Evolutionary conservation across 2,888 invertebrate genomes (phyloP), one percentile per base, ranked within the genome.

Genomic region (Drosophila peninsularis): DNA sequence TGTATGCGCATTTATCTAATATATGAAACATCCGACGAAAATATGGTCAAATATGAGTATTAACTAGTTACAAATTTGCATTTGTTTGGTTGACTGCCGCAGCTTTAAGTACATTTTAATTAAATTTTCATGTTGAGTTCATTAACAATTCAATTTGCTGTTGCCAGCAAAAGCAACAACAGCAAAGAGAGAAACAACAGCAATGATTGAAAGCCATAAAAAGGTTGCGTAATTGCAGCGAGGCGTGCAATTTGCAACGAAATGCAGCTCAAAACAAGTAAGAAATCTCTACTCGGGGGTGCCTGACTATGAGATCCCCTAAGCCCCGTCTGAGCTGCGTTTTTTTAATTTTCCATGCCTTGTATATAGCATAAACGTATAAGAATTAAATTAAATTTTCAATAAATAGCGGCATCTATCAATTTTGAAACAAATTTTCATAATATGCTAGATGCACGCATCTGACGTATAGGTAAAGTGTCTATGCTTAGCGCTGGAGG

Each of bases 101-200:
- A 44, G 70, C 64, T 67, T 75, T 78, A 80, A 73, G 71, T 71
- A 71, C 70, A 74, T 74, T 83, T 82, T 74, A 78, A 85, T 85
- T 78, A 76, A 79, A 73, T 76, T 82, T 83, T 67, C 75, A 80
- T 77, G 82, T 78, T 79, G 64, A 83, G 74, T 74, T 82, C 84
- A 84, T 84, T 83, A 82, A 83, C 71, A 83, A 86, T 85, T 86
- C 79, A 82, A 86, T 86, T 84, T 69, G 72, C 69, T 71, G 76
- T 63, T 64, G 64, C 61, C 50, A 67, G 69, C 67, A 55, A 61
- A 30, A 30, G 6, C 27, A 30, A 30, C 27, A 30, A 6, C 7
- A 30, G 1, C 27, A 30, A 24, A 24, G 24, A 24, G 24, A 24
- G 5, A 24, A 24, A 24, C 24, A 27, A 54, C 45, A 63, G 61